Conservation (phyloP, 2,888 invertebrate genomes). For the Temnothorax rugatulus region DNA sequence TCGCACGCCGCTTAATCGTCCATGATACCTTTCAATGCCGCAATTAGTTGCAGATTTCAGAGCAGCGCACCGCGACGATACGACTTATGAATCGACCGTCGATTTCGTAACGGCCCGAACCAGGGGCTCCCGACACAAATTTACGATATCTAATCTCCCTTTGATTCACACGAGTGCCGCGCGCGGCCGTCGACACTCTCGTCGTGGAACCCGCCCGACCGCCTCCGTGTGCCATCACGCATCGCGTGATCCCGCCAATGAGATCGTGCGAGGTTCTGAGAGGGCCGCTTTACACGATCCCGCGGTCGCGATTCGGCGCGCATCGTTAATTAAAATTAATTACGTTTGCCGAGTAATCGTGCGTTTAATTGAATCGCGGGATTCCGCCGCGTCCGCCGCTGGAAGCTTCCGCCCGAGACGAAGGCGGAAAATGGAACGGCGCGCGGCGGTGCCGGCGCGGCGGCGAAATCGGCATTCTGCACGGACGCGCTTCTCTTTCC, state of each 20-base stretch:
- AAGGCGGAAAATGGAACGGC: slow-evolving; percentile 49
- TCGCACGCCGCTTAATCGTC: background rate
- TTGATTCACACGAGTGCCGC: slow-evolving; percentile 41
- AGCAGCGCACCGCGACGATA: background rate
- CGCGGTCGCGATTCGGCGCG: slow-evolving; percentile 61
- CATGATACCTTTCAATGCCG: background rate
- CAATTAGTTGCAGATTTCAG: background rate
- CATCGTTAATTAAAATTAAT: slow-evolving; percentile 75
- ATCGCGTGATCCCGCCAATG: slow-evolving; percentile 64
- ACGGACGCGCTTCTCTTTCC: slow-evolving; percentile 35
- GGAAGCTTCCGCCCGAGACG: slow-evolving; percentile 41
- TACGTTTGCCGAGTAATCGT: slow-evolving; percentile 67
- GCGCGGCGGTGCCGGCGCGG: background rate
- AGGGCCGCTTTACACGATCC: slow-evolving; percentile 36
- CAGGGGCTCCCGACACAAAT: background rate
- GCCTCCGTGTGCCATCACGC: slow-evolving; percentile 36
- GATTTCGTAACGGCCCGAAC: background rate
- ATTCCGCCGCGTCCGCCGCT: slow-evolving; percentile 23
- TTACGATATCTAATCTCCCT: slow-evolving; percentile 29
- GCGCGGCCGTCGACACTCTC: slow-evolving; percentile 50
- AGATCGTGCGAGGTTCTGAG: slow-evolving; percentile 55
- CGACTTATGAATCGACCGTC: background rate
- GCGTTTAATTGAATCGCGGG: slow-evolving; percentile 68
- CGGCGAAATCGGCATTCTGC: slow-evolving; percentile 32
- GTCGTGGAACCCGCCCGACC: slow-evolving; percentile 16